Evolutionary conservation across 2,888 invertebrate genomes (phyloP), one percentile per base, ranked within the genome.

Genomic region (Platerodrilus igneus): DNA sequence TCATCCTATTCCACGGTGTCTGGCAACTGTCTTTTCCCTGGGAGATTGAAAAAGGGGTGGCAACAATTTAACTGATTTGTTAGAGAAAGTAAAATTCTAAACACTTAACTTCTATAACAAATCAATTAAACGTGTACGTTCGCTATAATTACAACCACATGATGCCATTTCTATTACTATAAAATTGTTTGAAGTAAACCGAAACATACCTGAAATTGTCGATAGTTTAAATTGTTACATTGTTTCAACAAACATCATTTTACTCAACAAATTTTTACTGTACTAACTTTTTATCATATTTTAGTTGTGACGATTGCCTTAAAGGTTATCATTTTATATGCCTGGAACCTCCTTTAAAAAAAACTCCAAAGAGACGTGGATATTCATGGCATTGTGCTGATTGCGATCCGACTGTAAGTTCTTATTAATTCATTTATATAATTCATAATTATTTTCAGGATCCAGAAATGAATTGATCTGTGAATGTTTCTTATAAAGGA

Each of bases 371-470:
- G 74, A 83, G 86, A 58, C 80, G 92, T 36, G 93, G 94, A 18
- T 94, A 93, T 65, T 89, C 89, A 8, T 94, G 94, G 94, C 91
- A 90, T 68, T 94, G 94, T 69, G 91, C 90, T 32, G 90, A 91
- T 66, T 94, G 94, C 74, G 93, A 93, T 73, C 88, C 89, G 42
- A 89, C 89, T 57, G 90, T 86, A 66, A 76, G 78, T 76, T 29
- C 35, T 33, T 11, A 27, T 15, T 17, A 11, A 19, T 27, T 15
- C 10, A 21, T 21, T 14, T 14, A 15, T 17, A 22, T 30, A 23
- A 11, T 32, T 29, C 17, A 6, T 33, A 19, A 4, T 21, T 30
- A 45, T 46, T 57, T 58, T 16, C 41, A 58, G 58, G 57, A 53
- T 15, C 57, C 58, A n/a, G 58, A 58, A 44, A 57, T 52, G 35